Evolutionary conservation across 1,140 invertebrate species (phyloP).

Genomic region (Philopotamus ludificatus): DNA sequence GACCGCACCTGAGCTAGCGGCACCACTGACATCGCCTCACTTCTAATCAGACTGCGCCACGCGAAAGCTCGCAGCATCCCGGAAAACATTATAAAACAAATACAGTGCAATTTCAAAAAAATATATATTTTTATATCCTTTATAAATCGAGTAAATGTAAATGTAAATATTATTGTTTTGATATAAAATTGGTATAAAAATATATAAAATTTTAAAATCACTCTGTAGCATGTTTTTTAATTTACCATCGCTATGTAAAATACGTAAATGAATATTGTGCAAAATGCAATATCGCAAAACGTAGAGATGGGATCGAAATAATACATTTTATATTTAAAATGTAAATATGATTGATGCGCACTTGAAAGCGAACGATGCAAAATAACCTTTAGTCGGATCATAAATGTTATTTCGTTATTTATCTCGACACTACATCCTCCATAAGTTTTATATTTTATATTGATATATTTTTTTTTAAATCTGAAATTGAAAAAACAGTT

Average conservation of each 20-base stretch:
- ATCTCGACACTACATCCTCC: neutral
- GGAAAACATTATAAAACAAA: too few relatives aligned
- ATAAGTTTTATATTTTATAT: neutral
- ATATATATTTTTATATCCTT: too few relatives aligned
- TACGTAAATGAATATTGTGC: neutral
- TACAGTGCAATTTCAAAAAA: too few relatives aligned
- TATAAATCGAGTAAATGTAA: too few relatives aligned
- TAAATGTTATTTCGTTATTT: neutral
- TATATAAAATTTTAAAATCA: too few relatives aligned
- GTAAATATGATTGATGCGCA: slow-evolving; percentile 28
- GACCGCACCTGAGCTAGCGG: neutral
- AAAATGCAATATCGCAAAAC: slow-evolving; percentile 25
- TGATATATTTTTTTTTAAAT: too few relatives aligned
- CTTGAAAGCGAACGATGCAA: slow-evolving; percentile 31
- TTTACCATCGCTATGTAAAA: neutral
- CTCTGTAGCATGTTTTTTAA: too few relatives aligned
- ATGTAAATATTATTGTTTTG: too few relatives aligned
- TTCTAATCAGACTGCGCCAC: neutral
- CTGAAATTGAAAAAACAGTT: too few relatives aligned
- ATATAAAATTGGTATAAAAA: too few relatives aligned
- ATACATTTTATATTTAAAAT: slow-evolving; percentile 35
- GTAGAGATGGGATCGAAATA: slow-evolving; percentile 25
- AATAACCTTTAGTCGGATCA: neutral
- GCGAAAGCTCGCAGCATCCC: neutral
- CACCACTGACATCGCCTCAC: neutral